Percentiles rank a stretch among this genome's conserved stretches.
Evolutionary conservation across 2,888 invertebrate genomes (phyloP).

Genomic region (Rhogogaster chlorosoma): DNA sequence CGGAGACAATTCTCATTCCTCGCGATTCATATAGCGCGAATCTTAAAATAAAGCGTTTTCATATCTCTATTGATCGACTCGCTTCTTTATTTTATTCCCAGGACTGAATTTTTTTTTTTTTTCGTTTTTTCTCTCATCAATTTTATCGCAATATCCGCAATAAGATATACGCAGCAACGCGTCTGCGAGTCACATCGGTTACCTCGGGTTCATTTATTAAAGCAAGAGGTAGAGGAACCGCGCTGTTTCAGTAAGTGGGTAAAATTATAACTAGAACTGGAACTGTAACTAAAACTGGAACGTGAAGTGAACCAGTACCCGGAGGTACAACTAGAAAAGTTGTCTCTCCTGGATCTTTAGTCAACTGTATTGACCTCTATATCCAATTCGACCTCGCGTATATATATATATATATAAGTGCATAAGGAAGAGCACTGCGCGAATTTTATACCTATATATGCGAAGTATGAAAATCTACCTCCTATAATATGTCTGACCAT

Average conservation of each 20-base stretch:
- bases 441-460: no score
- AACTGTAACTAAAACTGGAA: conserved; percentile 29
- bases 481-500: neutral
- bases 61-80: neutral
- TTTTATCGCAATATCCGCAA: neutral
- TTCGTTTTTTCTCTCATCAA: neutral
- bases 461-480: no score
- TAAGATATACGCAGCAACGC: no score
- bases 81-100: neutral
- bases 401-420: neutral
- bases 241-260: neutral
- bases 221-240: neutral
- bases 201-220: no score
- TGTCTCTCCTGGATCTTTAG: neutral
- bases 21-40: neutral
- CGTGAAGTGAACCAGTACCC: neutral
- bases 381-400: neutral
- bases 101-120: neutral
- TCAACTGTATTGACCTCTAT: neutral
- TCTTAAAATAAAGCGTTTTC: neutral
- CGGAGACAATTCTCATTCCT: neutral
- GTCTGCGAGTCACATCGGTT: no score
- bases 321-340: neutral
- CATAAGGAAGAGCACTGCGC: neutral
- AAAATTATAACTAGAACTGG: conserved; percentile 3